phyloP scores from a whole-genome alignment of 2,888 invertebrate genomes.

The Drosophila limbata region DNA sequence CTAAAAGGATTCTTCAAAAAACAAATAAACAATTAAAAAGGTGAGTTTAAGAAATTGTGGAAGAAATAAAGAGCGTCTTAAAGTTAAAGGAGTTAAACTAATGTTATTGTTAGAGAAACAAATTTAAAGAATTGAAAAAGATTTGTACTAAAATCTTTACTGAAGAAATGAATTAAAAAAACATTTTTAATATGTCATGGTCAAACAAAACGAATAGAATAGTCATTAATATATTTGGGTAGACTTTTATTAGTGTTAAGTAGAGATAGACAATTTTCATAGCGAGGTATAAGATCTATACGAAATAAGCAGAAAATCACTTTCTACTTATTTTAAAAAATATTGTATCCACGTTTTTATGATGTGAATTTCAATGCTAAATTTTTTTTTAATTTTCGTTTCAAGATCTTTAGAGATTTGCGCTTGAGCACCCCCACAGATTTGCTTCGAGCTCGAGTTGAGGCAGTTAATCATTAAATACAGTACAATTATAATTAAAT shows the following conservation, averaged over 20 bases:
- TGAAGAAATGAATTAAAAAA: background rate
- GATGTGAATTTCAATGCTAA: constrained; percentile 10
- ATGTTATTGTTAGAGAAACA: background rate
- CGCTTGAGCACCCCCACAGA: constrained; percentile 10
- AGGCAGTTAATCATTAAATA: constrained; percentile 48
- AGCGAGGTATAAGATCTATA: background rate
- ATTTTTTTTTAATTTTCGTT: constrained; percentile 1
- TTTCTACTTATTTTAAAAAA: background rate
- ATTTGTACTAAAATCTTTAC: background rate
- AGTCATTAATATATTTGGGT: background rate
- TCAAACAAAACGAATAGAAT: background rate
- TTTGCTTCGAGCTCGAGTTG: constrained; percentile 1
- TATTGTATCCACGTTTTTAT: background rate
- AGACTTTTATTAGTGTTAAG: too few species aligned
- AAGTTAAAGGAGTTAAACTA: background rate
- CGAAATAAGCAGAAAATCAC: background rate
- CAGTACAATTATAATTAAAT: constrained; percentile 43
- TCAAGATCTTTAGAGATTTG: constrained; percentile 13
- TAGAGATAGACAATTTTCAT: too few species aligned
- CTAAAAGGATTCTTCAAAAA: constrained; percentile 1
- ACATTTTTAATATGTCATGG: constrained; percentile 29
- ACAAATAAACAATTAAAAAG: background rate
- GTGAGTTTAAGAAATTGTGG: constrained; percentile 5
- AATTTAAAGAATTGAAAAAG: too few species aligned
- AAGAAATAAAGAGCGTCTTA: background rate